Evolutionary conservation across 1,140 invertebrate genomes (phyloP).

Genomic region (Diorhabda sublineata): DNA sequence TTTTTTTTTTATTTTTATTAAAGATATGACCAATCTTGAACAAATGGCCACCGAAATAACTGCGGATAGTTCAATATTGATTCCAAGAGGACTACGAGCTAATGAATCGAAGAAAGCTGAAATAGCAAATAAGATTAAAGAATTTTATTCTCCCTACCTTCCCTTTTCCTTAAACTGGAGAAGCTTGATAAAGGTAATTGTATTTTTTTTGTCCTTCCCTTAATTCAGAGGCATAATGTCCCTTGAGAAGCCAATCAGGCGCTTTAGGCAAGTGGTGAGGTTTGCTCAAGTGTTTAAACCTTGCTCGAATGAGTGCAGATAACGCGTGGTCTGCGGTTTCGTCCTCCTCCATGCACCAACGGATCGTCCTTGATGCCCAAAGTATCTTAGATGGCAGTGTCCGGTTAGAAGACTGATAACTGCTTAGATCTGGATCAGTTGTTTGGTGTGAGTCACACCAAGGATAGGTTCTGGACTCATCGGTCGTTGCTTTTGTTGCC

Average conservation of each 20-base stretch:
- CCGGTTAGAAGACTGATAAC: too few relatives aligned
- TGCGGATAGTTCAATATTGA: slow-evolving; percentile 4
- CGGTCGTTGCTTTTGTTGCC: too few relatives aligned
- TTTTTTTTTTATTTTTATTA: not conserved
- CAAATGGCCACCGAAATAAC: not conserved
- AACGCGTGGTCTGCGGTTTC: too few relatives aligned
- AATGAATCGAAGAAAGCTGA: not conserved
- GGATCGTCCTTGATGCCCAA: too few relatives aligned
- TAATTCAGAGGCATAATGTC: not conserved
- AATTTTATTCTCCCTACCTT: slow-evolving; percentile 4
- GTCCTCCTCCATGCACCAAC: too few relatives aligned
- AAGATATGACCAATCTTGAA: not conserved
- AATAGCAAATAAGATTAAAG: slow-evolving; percentile 3
- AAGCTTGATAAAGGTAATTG: slow-evolving; percentile 9
- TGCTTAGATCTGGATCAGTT: too few relatives aligned
- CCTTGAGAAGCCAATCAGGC: not conserved
- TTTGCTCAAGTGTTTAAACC: too few relatives aligned
- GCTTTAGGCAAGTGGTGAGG: not conserved
- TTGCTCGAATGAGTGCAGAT: not conserved
- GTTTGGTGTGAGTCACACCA: too few relatives aligned
- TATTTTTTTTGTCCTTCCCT: too few relatives aligned
- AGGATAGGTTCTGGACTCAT: too few relatives aligned
- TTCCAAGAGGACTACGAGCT: slow-evolving; percentile 2
- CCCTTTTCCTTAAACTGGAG: not conserved
- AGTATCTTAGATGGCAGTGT: too few relatives aligned